Evolutionary conservation across 2,113 vertebrate species (phyloP).

Genomic region (Otus sunia): DNA sequence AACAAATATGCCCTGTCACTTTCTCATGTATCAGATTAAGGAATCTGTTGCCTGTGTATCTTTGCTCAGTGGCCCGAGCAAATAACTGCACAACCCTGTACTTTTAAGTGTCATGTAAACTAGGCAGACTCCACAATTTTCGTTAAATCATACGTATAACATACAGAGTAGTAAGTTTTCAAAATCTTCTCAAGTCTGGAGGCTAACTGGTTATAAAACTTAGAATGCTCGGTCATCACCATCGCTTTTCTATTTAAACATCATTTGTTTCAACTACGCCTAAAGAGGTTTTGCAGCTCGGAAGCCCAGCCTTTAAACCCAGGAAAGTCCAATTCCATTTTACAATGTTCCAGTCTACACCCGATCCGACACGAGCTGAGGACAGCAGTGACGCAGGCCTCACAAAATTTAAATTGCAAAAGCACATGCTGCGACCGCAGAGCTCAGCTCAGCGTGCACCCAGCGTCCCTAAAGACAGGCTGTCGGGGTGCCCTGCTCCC

Average conservation of each 20-base stretch:
- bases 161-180: background rate
- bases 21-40: background rate
- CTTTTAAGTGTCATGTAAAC: background rate
- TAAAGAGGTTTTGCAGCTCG: background rate
- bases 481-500: background rate
- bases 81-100: background rate
- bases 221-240: rapidly evolving
- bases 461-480: rapidly evolving
- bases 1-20: background rate
- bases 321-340: background rate
- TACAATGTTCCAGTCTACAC: background rate
- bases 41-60: background rate
- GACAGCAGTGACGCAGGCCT: background rate
- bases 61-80: background rate
- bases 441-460: background rate
- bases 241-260: background rate
- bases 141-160: background rate
- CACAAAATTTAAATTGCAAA: background rate
- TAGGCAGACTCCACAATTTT: background rate
- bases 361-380: rapidly evolving
- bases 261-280: background rate
- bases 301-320: background rate
- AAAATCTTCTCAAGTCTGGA: background rate
- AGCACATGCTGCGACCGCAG: background rate
- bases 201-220: background rate